Conservation (phyloP, 2,797 vertebrate genomes). For the Poecile montanus region DNA sequence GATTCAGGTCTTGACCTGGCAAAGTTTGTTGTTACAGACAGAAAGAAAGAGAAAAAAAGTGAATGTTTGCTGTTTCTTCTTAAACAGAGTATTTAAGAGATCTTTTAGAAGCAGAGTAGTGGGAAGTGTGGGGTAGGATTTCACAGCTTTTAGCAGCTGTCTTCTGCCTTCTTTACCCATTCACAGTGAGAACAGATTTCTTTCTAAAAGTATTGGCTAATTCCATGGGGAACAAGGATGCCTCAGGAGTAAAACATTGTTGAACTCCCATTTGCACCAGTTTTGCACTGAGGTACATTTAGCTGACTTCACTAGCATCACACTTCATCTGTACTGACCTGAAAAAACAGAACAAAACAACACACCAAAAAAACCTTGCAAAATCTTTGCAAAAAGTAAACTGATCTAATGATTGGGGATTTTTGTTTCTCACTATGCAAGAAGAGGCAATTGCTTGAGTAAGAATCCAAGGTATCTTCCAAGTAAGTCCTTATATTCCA, state of each 20-base stretch:
- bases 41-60: neutral
- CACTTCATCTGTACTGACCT: neutral
- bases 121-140: conserved; percentile 33
- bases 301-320: neutral
- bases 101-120: neutral
- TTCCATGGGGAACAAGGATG: neutral
- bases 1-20: neutral
- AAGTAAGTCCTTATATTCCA: neutral
- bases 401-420: neutral
- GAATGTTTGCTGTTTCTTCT: conserved; percentile 4
- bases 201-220: neutral
- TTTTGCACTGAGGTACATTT: neutral
- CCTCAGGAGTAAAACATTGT: neutral
- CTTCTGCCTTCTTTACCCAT: conserved; percentile 39
- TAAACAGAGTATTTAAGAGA: conserved; percentile 7
- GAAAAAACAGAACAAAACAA: neutral
- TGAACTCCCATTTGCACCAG: neutral
- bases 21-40: neutral
- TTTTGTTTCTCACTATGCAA: neutral
- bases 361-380: neutral
- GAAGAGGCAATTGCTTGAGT: neutral
- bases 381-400: neutral
- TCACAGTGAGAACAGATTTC: neutral
- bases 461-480: neutral
- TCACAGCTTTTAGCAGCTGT: conserved; percentile 58